A percentile compares a stretch with the other conserved stretches of the same genome.
phyloP scores from a whole-genome alignment of 2,113 vertebrate genomes.

The Cinclus cinclus region DNA sequence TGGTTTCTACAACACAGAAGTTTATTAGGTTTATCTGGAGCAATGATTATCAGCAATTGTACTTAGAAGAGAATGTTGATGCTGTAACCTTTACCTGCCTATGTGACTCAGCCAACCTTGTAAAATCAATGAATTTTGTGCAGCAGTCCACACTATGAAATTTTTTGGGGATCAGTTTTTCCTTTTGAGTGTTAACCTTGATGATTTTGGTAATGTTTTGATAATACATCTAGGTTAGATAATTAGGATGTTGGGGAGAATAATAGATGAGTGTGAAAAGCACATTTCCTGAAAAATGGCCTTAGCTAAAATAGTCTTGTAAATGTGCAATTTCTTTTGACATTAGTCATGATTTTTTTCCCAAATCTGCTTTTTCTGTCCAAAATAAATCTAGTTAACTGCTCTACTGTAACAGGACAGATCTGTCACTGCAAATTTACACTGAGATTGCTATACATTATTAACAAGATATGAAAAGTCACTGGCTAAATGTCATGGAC shows the following conservation, averaged over 20 bases:
- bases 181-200: background rate
- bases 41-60: slow-evolving; percentile 7
- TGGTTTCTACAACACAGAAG: background rate
- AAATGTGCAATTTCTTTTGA: slow-evolving; percentile 47
- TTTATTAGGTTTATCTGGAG: slow-evolving; percentile 14
- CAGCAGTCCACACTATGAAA: background rate
- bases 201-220: background rate
- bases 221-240: background rate
- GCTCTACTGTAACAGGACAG: slow-evolving; percentile 57
- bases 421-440: slow-evolving; percentile 76
- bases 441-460: slow-evolving; percentile 76
- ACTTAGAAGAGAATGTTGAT: background rate
- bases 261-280: background rate
- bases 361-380: slow-evolving; percentile 68
- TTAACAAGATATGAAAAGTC: slow-evolving; percentile 81
- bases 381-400: slow-evolving; percentile 78
- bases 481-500: slow-evolving; percentile 76
- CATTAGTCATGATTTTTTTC: slow-evolving; percentile 45
- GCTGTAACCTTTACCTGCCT: background rate
- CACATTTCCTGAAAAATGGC: background rate
- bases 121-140: background rate
- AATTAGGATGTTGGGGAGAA: background rate
- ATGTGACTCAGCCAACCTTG: background rate
- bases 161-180: background rate
- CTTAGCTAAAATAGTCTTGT: background rate